A percentile compares a stretch with the other conserved stretches of the same genome.
phyloP scores from a whole-genome alignment of 2,113 vertebrate genomes.

The Pseudorhombus dupliciocellatus region DNA sequence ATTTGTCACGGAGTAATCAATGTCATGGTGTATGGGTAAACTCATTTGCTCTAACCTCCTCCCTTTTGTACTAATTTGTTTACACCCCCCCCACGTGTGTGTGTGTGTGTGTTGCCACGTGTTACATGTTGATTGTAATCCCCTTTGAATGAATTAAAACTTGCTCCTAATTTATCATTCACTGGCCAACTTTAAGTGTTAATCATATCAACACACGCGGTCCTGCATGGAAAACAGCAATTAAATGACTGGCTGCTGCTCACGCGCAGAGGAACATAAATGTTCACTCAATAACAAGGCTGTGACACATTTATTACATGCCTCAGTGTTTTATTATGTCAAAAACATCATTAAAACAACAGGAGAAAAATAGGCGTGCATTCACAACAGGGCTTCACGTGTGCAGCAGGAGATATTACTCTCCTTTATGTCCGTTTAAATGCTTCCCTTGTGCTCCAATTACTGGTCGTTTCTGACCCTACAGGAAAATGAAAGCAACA shows the following conservation, averaged over 20 bases:
- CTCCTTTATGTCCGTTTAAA: constrained; percentile 4
- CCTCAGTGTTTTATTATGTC: not conserved
- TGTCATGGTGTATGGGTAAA: constrained; percentile 59
- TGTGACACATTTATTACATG: constrained; percentile 15
- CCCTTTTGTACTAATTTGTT: constrained; percentile 66
- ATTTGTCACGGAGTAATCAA: constrained; percentile 68
- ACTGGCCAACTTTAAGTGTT: constrained; percentile 48
- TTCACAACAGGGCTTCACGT: not conserved
- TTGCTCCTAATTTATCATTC: constrained; percentile 62
- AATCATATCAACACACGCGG: constrained; percentile 51
- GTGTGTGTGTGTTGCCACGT: constrained; percentile 25
- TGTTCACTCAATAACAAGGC: constrained; percentile 23
- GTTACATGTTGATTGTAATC: constrained; percentile 48
- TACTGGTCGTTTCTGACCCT: not conserved
- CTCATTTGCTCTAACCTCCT: constrained; percentile 66
- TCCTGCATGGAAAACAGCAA: constrained; percentile 36
- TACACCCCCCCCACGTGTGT: constrained; percentile 21
- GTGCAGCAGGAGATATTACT: not conserved
- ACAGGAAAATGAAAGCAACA: not conserved
- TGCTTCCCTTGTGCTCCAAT: not conserved
- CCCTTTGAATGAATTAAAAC: constrained; percentile 62
- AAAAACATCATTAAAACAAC: constrained; percentile 6
- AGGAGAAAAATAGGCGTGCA: not conserved
- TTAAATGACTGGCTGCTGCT: constrained; percentile 26
- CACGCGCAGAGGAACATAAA: constrained; percentile 21